Percentiles rank a stretch among this genome's conserved stretches.
Conservation (phyloP, 2,113 vertebrate species). For the Sorex araneus region DNA sequence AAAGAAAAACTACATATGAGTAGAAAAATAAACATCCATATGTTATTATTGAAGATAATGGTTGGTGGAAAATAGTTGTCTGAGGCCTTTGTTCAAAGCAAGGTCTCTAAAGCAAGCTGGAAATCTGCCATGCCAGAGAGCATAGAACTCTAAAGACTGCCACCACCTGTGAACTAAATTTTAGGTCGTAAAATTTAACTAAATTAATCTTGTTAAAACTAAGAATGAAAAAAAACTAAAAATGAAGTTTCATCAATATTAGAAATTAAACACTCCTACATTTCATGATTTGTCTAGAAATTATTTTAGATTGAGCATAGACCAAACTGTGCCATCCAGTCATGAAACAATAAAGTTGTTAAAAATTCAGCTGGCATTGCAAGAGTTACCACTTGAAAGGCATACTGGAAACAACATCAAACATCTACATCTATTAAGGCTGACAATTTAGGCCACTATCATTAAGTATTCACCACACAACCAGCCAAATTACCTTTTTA, state of each 20-base stretch:
- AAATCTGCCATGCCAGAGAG: not conserved
- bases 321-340: not conserved
- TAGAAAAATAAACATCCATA: not conserved
- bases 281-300: not conserved
- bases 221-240: too few species aligned
- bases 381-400: not conserved
- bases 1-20: not conserved
- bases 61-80: not conserved
- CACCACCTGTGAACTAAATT: not conserved
- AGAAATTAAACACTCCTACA: not conserved
- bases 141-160: not conserved
- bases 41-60: not conserved
- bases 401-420: not conserved
- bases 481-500: not conserved
- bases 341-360: slow-evolving; percentile 7
- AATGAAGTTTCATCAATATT: not conserved
- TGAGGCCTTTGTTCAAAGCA: not conserved
- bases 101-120: not conserved
- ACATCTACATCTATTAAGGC: not conserved
- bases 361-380: slow-evolving; percentile 15
- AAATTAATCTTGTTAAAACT: slow-evolving; percentile 39
- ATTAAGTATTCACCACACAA: slow-evolving; percentile 41
- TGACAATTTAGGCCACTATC: not conserved
- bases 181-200: too few species aligned
- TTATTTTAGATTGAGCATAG: not conserved